Conservation (phyloP, 2,113 vertebrate genomes). For the Megaceryle maxima region DNA sequence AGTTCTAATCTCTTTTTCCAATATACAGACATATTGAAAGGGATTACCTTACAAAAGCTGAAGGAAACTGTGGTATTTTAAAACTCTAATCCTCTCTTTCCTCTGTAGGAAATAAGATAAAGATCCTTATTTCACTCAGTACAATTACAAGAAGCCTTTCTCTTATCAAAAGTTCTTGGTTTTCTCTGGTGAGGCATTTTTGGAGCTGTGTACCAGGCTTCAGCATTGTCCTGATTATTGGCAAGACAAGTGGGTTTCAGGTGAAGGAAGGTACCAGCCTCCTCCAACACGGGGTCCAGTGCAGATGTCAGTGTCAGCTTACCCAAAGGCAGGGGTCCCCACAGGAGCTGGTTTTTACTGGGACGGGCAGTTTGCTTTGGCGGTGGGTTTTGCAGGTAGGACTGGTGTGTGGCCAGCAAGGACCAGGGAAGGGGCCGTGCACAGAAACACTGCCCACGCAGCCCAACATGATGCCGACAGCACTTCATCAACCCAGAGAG, state of each 20-base stretch:
- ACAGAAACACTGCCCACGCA: accelerated
- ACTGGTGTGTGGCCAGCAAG: neutral
- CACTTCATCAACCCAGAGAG: accelerated
- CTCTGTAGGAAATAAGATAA: constrained; percentile 47
- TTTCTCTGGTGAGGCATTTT: neutral
- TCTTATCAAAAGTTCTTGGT: neutral
- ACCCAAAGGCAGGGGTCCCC: neutral
- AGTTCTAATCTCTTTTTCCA: constrained; percentile 7
- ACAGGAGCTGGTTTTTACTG: neutral
- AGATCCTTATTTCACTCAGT: constrained; percentile 52
- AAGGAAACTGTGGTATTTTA: constrained; percentile 20
- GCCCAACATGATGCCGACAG: neutral
- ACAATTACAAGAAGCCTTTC: constrained; percentile 1
- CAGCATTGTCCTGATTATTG: neutral
- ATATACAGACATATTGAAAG: neutral
- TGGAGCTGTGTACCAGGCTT: neutral
- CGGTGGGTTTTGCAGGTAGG: accelerated
- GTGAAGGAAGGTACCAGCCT: neutral
- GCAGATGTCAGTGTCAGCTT: neutral
- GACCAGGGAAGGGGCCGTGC: neutral
- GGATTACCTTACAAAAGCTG: neutral
- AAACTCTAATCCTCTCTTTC: constrained; percentile 29
- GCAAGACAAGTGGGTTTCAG: neutral
- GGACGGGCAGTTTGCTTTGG: neutral
- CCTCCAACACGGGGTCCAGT: neutral